Evolutionary conservation across 1,140 invertebrate genomes (phyloP), one percentile per base, ranked within the genome.

Genomic region (Drosophila nebulosa): DNA sequence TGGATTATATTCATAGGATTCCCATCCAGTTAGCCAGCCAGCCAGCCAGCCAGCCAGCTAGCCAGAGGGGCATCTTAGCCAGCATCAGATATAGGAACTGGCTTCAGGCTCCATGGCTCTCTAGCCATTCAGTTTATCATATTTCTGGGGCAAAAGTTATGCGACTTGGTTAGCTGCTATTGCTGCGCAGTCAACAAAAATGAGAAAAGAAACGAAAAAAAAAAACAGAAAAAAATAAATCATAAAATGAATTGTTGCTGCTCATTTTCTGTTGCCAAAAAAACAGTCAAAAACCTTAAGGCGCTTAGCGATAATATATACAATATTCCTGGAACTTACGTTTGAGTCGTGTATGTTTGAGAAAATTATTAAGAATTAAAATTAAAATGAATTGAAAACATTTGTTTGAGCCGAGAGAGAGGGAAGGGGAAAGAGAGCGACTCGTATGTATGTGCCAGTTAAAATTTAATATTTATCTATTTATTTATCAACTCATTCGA

Each of bases 1-100:
- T 71, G 59, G 65, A 51, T 51, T 74, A 68, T 63, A 60, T 62
- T 36, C 42, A 68, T 59, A 46, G n/a, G 35, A 30, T 63, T 22
- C 18, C 14, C 27, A 16, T 26, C 26, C 69, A 56, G 7, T 9
- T 1, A 30, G 27, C 27, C 27, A 30, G 1, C 7, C 6, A 30
- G 6, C 27, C 27, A 30, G 0, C 1, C 27, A 30, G 27, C 27
- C 27, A 30, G 26, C 26, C 26, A 27, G 26, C 7, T 7, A 3
- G 26, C 6, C 26, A 27, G 27, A n/a, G n/a, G 24, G 24, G 9
- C 30, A 32, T 32, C 30, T 32, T 0, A 32, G 30, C 30, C 50
- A 27, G 6, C 30, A 39, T n/a, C 56, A 58, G 27, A n/a, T 32
- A 12, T 46, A 46, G 6, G 9, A 9, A 6, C 27, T 30, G 27